Percentiles rank a stretch among this genome's conserved stretches.
These are phyloP conservation scores for Ascidia mentula DNA, from an alignment of 23 tunicate species.

Conservation along the genomic window DNA sequence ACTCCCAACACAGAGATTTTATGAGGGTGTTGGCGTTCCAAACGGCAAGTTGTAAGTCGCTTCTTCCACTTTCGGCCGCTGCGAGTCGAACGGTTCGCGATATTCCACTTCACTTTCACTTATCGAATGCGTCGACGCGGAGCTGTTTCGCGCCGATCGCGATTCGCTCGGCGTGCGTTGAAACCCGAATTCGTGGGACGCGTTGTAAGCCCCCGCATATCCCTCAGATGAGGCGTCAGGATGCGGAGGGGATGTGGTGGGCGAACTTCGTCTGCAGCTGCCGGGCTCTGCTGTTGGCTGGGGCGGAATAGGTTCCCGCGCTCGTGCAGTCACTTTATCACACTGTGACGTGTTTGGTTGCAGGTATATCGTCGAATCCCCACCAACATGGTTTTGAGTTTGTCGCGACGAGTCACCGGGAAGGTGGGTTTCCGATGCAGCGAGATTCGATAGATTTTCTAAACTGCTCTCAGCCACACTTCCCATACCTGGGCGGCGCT, in stretches of 20 bases:
- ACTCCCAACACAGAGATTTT: background rate
- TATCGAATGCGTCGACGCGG: background rate
- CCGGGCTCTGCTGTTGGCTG: background rate
- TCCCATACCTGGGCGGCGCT: background rate
- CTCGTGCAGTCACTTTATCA: background rate
- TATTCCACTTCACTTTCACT: background rate
- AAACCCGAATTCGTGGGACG: constrained; percentile 1
- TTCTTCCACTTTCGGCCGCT: background rate
- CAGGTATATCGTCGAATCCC: background rate
- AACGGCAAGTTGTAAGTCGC: background rate
- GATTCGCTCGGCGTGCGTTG: background rate
- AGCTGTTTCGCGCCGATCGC: background rate
- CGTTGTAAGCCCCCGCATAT: background rate
- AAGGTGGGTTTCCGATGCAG: too few species aligned
- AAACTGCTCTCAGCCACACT: background rate
- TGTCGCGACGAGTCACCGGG: background rate
- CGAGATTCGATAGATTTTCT: background rate
- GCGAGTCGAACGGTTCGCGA: constrained; percentile 21
- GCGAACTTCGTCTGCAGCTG: too few species aligned
- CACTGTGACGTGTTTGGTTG: background rate
- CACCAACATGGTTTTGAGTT: background rate
- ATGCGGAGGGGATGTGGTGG: background rate
- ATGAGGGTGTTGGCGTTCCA: background rate
- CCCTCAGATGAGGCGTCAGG: background rate
- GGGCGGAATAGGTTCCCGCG: background rate